Percentiles rank a stretch among this genome's conserved stretches.
phyloP scores from a whole-genome alignment of 2,113 vertebrate genomes.

The Ammospiza caudacuta region DNA sequence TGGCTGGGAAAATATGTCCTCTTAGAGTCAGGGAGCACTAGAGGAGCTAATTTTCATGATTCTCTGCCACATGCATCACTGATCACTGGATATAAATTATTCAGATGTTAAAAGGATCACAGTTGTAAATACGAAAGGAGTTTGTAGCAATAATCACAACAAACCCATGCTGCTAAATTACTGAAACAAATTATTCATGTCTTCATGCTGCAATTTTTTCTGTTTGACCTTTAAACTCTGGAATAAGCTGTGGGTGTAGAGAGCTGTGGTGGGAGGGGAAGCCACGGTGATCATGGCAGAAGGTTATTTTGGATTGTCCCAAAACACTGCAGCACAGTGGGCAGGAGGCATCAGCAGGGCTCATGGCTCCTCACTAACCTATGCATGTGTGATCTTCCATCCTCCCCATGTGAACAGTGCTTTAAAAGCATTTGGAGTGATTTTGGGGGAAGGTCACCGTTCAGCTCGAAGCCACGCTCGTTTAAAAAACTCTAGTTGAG shows the following conservation, averaged over 20 bases:
- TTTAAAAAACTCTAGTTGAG: not conserved
- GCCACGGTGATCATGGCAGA: accelerated
- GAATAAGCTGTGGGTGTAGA: not conserved
- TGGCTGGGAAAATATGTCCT: not conserved
- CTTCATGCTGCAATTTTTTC: not conserved
- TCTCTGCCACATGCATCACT: not conserved
- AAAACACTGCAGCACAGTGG: not conserved
- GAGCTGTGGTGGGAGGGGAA: not conserved
- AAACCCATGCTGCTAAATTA: conserved; percentile 18
- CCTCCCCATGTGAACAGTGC: not conserved
- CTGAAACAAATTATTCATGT: conserved; percentile 13
- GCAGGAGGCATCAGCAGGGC: not conserved
- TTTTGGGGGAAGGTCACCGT: not conserved
- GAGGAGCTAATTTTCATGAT: conserved; percentile 18
- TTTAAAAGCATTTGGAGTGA: not conserved
- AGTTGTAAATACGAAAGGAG: conserved; percentile 10
- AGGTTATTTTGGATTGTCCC: not conserved
- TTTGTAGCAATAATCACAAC: conserved; percentile 37
- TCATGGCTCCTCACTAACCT: not conserved
- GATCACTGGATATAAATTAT: conserved; percentile 15
- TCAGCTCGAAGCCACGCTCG: accelerated
- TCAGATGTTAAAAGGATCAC: conserved; percentile 28
- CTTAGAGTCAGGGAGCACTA: not conserved
- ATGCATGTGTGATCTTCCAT: not conserved
- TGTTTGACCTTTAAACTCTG: conserved; percentile 38